Evolutionary conservation across 2,113 vertebrate species (phyloP).

Genomic region (Lethenteron camtschaticum): DNA sequence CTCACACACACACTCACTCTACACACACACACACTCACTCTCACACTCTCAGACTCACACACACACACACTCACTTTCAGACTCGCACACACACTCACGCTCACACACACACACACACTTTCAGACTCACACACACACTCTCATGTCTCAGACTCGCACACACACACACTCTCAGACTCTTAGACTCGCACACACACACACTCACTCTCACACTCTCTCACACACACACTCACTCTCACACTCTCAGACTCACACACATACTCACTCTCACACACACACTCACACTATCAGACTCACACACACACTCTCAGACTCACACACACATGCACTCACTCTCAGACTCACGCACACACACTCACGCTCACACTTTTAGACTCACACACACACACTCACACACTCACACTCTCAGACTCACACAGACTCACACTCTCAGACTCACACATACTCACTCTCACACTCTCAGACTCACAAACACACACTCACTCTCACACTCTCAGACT

Average conservation of each 20-base stretch:
- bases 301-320: constrained; percentile 1
- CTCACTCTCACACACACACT: neutral
- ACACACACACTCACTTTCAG: no score
- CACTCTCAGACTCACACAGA: constrained; percentile 1
- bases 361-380: neutral
- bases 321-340: neutral
- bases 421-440: neutral
- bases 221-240: neutral
- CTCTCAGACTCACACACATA: neutral
- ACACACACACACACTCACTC: constrained; percentile 5
- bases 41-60: neutral
- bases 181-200: neutral
- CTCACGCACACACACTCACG: neutral
- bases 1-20: no score
- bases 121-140: neutral
- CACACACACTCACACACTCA: neutral
- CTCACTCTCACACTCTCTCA: neutral
- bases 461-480: no score
- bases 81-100: no score
- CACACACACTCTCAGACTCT: neutral
- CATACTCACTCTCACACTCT: no score
- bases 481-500: neutral
- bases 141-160: neutral
- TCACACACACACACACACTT: neutral
- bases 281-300: neutral